Evolutionary conservation across 1,140 invertebrate species (phyloP), one percentile per base, ranked within the genome.

Genomic region (Hyposmocoma kahamanoa): DNA sequence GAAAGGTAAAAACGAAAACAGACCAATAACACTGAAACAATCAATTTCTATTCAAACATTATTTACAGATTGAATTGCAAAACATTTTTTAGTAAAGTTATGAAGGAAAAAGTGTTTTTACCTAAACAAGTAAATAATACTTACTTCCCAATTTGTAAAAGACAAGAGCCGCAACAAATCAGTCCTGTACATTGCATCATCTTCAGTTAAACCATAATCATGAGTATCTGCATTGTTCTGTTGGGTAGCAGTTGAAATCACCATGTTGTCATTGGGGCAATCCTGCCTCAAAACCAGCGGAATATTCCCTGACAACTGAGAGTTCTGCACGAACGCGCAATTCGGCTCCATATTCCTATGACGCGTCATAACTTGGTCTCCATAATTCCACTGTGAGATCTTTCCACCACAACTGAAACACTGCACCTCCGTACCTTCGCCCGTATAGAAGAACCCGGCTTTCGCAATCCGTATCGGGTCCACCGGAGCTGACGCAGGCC

Each of bases 391-490:
- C 50, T 92, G 88, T 0, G 90, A 88, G 59, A 95, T 91, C 75
- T 87, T 89, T n/a, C 87, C 77, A 22, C 90, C 88, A 80, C 94
- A 96, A 53, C 89, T 87, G 64, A 94, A 93, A 73, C 94, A 96
- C 68, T 94, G 88, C 2, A 94, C 93, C 62, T 92, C 90, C 10
- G 90, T 77, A 22, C 82, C 90, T 53, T 84, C 77, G 13, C 92
- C 92, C 1, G 90, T 92, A 39, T 92, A 95, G 70, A 90, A 96
- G 84, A 97, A 96, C 9, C 95, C 95, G 32, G 93, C 94, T 72
- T 91, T 91, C 1, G 94, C 94, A 57, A 97, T 89, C 66, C 90
- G 86, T 26, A 82, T 67, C 11, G 90, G 79, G 67, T 89, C 89
- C 1, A 95, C 89, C 22, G 88, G 81, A 17, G 91, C 90, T 69